phyloP scores from a whole-genome alignment of 1,140 invertebrate genomes.

The Ctenoplectra terminalis region DNA sequence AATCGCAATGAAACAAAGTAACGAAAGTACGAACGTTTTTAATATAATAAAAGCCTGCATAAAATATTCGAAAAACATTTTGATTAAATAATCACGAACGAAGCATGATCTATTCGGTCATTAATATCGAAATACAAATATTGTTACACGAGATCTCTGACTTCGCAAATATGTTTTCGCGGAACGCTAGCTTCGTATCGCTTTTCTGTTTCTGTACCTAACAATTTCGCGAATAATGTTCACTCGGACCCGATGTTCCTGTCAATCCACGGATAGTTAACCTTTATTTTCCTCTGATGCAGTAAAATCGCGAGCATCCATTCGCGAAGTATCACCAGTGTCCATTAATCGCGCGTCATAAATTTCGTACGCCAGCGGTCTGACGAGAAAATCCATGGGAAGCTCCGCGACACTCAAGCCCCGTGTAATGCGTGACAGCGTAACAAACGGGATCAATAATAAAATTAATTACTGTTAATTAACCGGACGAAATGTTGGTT shows the following conservation, averaged over 20 bases:
- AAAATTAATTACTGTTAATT: slow-evolving; percentile 26
- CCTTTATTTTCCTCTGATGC: not conserved
- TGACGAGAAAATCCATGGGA: not conserved
- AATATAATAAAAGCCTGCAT: no score
- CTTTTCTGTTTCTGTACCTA: not conserved
- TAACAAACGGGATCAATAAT: slow-evolving; percentile 4
- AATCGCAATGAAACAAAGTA: no score
- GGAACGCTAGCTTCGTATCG: no score
- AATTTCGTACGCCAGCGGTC: not conserved
- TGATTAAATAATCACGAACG: no score
- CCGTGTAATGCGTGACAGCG: slow-evolving; percentile 10
- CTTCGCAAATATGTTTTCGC: no score
- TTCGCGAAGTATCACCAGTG: not conserved
- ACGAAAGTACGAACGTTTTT: no score
- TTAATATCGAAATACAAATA: no score
- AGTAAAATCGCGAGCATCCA: slow-evolving; percentile 12
- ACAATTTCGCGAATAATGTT: not conserved
- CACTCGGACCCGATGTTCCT: not conserved
- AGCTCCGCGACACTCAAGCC: not conserved
- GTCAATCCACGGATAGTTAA: not conserved
- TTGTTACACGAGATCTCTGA: no score
- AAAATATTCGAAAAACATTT: no score
- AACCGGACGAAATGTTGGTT: not conserved
- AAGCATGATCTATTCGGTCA: no score
- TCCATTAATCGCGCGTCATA: slow-evolving; percentile 16